Evolutionary conservation across 2,113 vertebrate species (phyloP), one percentile per base, ranked within the genome.

Genomic region (Mastomys natalensis): DNA sequence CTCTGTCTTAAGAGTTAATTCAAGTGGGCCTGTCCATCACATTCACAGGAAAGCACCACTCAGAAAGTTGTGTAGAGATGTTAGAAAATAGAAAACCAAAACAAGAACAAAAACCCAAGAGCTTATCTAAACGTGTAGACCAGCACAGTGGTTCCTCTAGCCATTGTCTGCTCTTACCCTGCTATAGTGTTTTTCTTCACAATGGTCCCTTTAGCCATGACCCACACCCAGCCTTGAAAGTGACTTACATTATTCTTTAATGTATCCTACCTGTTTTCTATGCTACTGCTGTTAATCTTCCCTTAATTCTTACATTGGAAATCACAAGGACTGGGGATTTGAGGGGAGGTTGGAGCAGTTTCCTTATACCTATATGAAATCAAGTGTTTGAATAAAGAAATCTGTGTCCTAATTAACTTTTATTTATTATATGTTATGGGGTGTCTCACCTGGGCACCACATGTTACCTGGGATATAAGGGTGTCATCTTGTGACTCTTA

Each of bases 361-460:
- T 66, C 15, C 29, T 21, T 86, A 34, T 16, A 26, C 7, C 7
- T 21, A 9, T 26, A 55, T n/a, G 87, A 77, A 53, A 73, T 7
- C 81, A 68, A 80, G 34, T 91, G 5, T 45, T 15, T 64, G 29
- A 94, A 80, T 86, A 96, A 82, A 93, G 84, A 91, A 92, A 89
- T 94, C 26, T 62, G 7, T 64, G 21, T 91, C 15, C 29, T 76
- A 7, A 91, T 60, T 90, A 91, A 19, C 7, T 93, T 34, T 85
- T 85, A 43, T 10, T 40, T 34, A 66, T 2, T 2, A 48, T 17
- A 86, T 21, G 48, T 86, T 45, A 48, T 12, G 29, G 17, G 16
- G 9, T 48, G 31, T 86, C 82, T 66, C 43, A 66, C 2, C 29
- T 48, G 26, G 16, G 5, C 11, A 86, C 16, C 29, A 48, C 40